These are phyloP conservation scores for Griposia aprilina DNA, from an alignment of 2,888 invertebrate species.

Conservation along the genomic window DNA sequence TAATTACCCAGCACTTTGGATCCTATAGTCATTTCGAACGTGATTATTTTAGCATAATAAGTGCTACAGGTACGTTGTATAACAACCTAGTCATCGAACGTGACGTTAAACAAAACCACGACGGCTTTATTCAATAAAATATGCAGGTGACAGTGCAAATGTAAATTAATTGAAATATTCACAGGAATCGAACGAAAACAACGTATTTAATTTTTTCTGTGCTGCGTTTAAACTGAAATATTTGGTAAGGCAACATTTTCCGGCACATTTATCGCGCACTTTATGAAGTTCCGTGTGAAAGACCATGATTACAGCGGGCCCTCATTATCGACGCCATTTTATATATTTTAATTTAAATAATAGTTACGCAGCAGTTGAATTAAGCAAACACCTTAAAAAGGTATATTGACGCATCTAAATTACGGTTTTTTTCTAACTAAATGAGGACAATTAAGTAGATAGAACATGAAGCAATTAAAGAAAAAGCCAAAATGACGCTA, in stretches of 20 bases:
- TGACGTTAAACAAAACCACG: constrained; percentile 44
- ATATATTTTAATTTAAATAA: constrained; percentile 28
- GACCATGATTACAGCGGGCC: constrained; percentile 52
- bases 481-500: neutral
- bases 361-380: constrained; percentile 6
- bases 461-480: neutral
- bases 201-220: constrained; percentile 54
- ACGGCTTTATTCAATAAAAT: constrained; percentile 42
- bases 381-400: neutral
- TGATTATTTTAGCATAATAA: constrained; percentile 60
- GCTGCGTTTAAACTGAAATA: constrained; percentile 61
- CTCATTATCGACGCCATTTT: constrained; percentile 56
- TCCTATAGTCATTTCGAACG: constrained; percentile 51
- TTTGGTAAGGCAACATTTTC: constrained; percentile 59
- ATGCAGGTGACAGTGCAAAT: constrained; percentile 42
- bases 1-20: constrained; percentile 57
- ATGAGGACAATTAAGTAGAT: no score
- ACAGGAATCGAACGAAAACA: constrained; percentile 49
- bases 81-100: constrained; percentile 39
- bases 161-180: constrained; percentile 51
- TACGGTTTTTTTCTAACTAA: no score
- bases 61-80: constrained; percentile 13
- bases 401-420: neutral
- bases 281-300: constrained; percentile 56
- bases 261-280: constrained; percentile 58